Conservation (phyloP, 2,888 invertebrate species). For the Meteorus cinctellus region DNA sequence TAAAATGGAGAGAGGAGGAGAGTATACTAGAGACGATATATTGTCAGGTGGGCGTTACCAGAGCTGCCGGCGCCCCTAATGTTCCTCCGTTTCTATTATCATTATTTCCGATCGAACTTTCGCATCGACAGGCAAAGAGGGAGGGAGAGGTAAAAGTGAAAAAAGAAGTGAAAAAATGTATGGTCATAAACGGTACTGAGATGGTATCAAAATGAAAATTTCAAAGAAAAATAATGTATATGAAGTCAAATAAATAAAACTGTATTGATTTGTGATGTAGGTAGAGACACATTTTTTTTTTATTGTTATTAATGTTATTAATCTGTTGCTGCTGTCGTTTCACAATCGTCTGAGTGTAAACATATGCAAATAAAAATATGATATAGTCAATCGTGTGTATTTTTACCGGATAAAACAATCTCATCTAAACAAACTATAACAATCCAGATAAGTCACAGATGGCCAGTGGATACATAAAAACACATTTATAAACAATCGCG, state of each 20-base stretch:
- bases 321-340: background rate
- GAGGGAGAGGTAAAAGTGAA: background rate
- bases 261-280: background rate
- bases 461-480: too few relatives aligned
- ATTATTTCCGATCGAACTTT: slow-evolving; percentile 45
- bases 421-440: slow-evolving; percentile 14
- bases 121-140: slow-evolving; percentile 5
- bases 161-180: background rate
- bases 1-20: background rate
- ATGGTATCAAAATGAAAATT: background rate
- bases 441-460: background rate
- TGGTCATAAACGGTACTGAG: background rate
- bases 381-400: background rate
- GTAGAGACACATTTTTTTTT: background rate
- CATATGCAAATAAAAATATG: too few relatives aligned
- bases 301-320: background rate
- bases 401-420: background rate
- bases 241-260: background rate
- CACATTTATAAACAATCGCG: too few relatives aligned
- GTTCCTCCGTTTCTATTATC: slow-evolving; percentile 35
- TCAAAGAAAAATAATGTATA: slow-evolving; percentile 3
- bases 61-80: slow-evolving; percentile 27
- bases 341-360: background rate
- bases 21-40: slow-evolving; percentile 7
- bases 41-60: slow-evolving; percentile 25